Base-by-base conservation (phyloP, 2,797 vertebrate genomes). In the Cossypha caffra region DNA sequence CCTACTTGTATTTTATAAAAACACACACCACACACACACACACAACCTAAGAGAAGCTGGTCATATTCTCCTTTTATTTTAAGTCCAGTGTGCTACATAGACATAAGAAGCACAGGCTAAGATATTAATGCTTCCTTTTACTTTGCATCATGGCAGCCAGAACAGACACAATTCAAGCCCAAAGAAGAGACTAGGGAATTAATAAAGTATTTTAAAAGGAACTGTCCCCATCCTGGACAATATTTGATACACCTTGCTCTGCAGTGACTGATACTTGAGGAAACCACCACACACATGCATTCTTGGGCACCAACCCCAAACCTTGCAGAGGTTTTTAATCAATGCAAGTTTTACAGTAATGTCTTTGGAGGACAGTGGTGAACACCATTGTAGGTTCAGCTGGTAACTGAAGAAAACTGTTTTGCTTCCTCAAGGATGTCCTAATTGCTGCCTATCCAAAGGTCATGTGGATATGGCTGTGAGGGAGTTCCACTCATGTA, bases 11-110 rank as follows among this genome's bases (percentile, higher is more conserved):
- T 33, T 58, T 76, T 17, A 80, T 11, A 48, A 88, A 51, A 10
- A 51, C 28, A 64, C 42, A 38, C 37, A 38, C 37, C 8, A 40
- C 40, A 40, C 38, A 54, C 8, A 50, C 15, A 23, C 15, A 58
- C 8, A 48, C 15, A 67, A 7, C 18, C 51, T 54, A 58, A 58
- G 35, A 55, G 51, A 67, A 61, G 86, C 76, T 96, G 81, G 28
- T 21, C 63, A 86, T 17, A 9, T 76, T 92, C 29, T 90, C 19
- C 45, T 96, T 94, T 96, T 95, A 94, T 96, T 97, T 80, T 55
- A 94, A 92, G 42, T 86, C 57, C 31, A 86, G 67, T 83, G 50
- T 89, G 68, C 47, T 67, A 90, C 63, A 62, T 0, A 93, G 54
- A 86, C 48, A 57, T 31, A 63, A 90, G 67, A 95, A 94, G 73